Evolutionary conservation across 2,888 invertebrate genomes (phyloP), one percentile per base, ranked within the genome.

Genomic region (Margaritifera margaritifera): DNA sequence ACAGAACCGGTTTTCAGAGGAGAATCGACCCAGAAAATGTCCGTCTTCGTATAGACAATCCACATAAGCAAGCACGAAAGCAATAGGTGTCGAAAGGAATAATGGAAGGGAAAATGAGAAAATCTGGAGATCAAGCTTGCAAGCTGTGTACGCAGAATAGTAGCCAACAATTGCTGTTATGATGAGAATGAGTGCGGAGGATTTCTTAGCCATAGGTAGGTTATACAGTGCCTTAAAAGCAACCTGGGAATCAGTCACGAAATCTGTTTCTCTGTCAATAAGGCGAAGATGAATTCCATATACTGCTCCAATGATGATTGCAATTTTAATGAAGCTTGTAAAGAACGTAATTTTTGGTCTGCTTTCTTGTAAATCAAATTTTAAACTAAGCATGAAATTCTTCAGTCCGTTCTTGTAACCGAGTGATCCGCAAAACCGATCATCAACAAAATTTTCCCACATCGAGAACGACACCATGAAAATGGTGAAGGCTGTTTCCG

Each of bases 101-200:
- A 91, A 77, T 0, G 91, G 90, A 19, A 90, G 71, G 8, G 89
- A 85, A 75, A 89, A 91, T 57, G 90, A 88, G 57, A 90, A 79
- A 8, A 80, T 82, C 80, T 91, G 91, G 79, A 91, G 90, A 66
- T 86, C 84, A 53, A 91, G 87, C 78, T 90, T 90, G 79, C 92
- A 92, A 4, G 92, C 91, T 71, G 91, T 91, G 77, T 91, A 90
- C 25, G 87, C 89, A 62, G 89, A 85, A 70, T 91, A 90, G 76
- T 91, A 91, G 4, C 78, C 81, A 31, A 81, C 76, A 55, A 77
- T 79, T 2, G 78, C 62, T 2, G 77, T 62, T 27, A 81, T 50
- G 3, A 76, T 75, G 27, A 81, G 55, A 19, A 70, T 69, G 15
- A 80, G 31, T 6, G 80, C 74, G 15, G 79, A 69, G 4, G 75